phyloP scores from a whole-genome alignment of 2,113 vertebrate genomes.

The Cyanocitta stelleri region DNA sequence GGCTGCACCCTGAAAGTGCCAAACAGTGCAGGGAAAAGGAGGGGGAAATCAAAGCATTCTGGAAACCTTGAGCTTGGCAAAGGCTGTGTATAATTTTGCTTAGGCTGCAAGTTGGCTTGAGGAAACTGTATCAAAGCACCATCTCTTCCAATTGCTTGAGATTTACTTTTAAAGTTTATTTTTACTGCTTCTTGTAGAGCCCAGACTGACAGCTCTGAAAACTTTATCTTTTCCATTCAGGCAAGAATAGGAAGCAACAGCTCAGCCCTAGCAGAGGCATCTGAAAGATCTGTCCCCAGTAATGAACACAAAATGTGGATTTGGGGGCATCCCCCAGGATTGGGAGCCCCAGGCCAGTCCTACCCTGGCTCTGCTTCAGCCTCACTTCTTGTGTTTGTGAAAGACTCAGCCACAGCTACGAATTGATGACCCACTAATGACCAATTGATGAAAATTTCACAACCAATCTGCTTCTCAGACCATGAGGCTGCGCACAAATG shows the following conservation, averaged over 20 bases:
- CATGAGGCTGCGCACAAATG: background rate
- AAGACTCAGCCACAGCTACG: background rate
- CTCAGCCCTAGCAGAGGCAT: background rate
- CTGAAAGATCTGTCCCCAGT: background rate
- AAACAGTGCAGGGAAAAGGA: background rate
- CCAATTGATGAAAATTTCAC: slow-evolving; percentile 6
- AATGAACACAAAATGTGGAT: background rate
- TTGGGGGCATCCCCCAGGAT: background rate
- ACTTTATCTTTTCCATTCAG: background rate
- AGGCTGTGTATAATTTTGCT: background rate
- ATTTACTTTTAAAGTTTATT: background rate
- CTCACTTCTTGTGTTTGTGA: background rate
- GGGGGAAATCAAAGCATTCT: background rate
- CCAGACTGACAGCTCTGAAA: background rate
- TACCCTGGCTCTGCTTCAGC: background rate
- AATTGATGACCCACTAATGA: background rate
- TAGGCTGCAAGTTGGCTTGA: background rate
- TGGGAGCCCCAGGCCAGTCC: background rate
- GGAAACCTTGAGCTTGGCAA: background rate
- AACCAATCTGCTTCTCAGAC: background rate
- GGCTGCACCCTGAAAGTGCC: background rate
- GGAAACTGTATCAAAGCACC: background rate
- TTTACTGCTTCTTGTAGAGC: background rate
- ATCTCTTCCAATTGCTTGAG: background rate
- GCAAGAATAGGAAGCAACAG: background rate